Base-by-base conservation (phyloP, 1,140 invertebrate species). In the Psilanteris sp. region DNA sequence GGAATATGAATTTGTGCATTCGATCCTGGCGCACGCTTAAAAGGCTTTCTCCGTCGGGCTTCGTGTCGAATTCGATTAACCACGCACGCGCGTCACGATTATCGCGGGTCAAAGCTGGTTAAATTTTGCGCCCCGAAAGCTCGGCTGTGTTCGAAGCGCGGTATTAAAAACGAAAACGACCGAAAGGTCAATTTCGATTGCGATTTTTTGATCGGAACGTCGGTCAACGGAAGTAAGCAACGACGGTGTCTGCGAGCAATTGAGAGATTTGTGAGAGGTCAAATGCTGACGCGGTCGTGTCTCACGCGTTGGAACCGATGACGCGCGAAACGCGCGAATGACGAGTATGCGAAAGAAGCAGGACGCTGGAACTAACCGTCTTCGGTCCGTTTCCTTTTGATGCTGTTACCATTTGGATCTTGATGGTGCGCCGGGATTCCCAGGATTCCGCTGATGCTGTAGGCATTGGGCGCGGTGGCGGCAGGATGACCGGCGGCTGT, bases 361-460 rank as follows among this genome's bases (percentile, higher is more conserved):
- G 16, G 14, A 11, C 41, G 32, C 24, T 22, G 5, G 39, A 29
- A 54, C 90, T 91, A 81, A 92, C 91, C 91, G 77, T 92, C 91
- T 43, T 94, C 92, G 66, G 92, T 89, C 54, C 93, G 88, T 89
- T 94, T 94, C 75, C 93, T 89, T 81, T 94, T 94, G 82, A 91
- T 91, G 76, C 87, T 92, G 82, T 92, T 93, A 61, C 91, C 92
- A 79, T 93, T 93, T 34, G 91, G 92, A 84, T 93, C 92, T 79
- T 92, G 92, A 85, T 94, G 93, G 67, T 93, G 92, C 15, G 90
- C 87, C 22, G 91, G 90, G 75, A 97, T 95, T 10, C 96, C 96
- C 11, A 97, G 91, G 85, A 97, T 97, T n/a, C 96, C 96, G 86
- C 96, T 97, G 89, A 97, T 98, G 88, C 95, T 96, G 90, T 98